Evolutionary conservation across 2,113 vertebrate genomes (phyloP), one percentile per base, ranked within the genome.

Genomic region (Trematocara variabile): DNA sequence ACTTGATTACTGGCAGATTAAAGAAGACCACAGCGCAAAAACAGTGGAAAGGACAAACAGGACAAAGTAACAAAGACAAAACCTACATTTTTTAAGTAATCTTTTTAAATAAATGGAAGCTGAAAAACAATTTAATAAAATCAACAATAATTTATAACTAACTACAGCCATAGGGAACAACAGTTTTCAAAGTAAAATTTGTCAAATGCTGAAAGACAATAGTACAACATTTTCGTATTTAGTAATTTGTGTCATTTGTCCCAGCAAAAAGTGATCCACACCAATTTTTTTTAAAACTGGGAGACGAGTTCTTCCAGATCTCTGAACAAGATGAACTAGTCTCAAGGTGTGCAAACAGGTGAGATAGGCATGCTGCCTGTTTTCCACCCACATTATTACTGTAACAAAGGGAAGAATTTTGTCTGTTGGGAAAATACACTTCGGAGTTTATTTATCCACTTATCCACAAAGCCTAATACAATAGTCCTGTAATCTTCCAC

Each of bases 321-420:
- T 30, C 12, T 63, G 9, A 89, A 81, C 90, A 79, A 79, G 91
- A 79, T 37, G 6, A 92, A 91, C 92, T 88, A 46, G 92, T 91
- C 7, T 60, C 4, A 52, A 37, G 68, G 78, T 50, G 46, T 84
- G 44, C 28, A 33, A 77, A 87, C 44, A 50, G 2, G 20, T 88
- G 44, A 82, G 25, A 2, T 20, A 55, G 79, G 86, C 30, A 39
- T 75, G 80, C 65, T 39, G 4, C 8, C 50, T 73, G 28, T 54
- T 68, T 79, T 68, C 44, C 83, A 46, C 80, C 91, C 84, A 88
- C 6, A 75, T 18, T 82, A 37, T 28, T 25, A 60, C 3, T 80
- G n/a, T 63, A 75, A 80, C 81, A 90, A 89, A 84, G 8, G 30
- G 18, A 79, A 41, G 13, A 39, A 88, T 75, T 84, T 60, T 25